A percentile compares a stretch with the other conserved stretches of the same genome.
phyloP scores from a whole-genome alignment of 1,140 invertebrate species.

The Euglossa dilemma region DNA sequence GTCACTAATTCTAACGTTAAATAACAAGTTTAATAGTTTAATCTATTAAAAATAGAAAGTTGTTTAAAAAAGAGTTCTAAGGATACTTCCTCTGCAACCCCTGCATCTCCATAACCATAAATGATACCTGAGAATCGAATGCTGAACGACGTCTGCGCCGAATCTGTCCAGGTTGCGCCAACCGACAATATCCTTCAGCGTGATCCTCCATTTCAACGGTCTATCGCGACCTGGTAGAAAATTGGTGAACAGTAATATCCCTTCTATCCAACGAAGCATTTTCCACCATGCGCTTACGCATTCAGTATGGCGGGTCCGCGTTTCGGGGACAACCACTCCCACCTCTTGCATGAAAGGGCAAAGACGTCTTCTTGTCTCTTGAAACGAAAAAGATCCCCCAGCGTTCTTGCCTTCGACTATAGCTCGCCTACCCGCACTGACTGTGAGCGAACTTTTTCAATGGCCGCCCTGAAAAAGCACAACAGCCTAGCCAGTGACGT shows the following conservation, averaged over 20 bases:
- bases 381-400: conserved; percentile 45
- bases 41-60: too few species aligned
- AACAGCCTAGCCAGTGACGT: conserved; percentile 75
- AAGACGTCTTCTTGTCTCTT: conserved; percentile 61
- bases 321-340: conserved; percentile 54
- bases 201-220: background rate
- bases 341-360: conserved; percentile 47
- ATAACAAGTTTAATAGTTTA: too few species aligned
- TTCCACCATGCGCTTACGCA: conserved; percentile 26
- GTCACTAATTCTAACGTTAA: too few species aligned
- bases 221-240: background rate
- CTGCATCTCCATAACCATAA: too few species aligned
- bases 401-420: conserved; percentile 46
- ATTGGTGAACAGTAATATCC: background rate
- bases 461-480: conserved; percentile 74
- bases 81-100: too few species aligned
- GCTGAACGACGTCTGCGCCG: background rate
- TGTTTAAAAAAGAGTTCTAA: too few species aligned
- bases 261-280: conserved; percentile 9
- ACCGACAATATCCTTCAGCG: background rate
- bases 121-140: background rate
- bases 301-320: conserved; percentile 23
- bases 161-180: too few species aligned
- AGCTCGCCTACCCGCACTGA: conserved; percentile 57
- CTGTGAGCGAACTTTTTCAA: conserved; percentile 67